phyloP scores from a whole-genome alignment of 1,140 invertebrate genomes.

The Proales similis region DNA sequence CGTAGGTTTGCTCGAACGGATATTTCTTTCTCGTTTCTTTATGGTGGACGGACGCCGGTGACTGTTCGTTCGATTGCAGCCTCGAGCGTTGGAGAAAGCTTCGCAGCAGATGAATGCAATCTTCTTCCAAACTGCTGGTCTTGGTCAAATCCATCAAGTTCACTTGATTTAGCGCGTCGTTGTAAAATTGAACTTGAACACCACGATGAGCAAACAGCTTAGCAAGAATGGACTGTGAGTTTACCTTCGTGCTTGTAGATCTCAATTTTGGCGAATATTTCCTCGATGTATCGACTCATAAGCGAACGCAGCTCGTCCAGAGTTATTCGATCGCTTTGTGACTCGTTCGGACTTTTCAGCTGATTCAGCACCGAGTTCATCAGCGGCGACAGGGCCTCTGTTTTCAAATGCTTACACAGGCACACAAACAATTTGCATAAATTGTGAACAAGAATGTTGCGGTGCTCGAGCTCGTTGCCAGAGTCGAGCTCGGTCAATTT shows the following conservation, averaged over 20 bases:
- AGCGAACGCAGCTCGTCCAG: neutral
- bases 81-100: conserved; percentile 1
- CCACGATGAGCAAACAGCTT: neutral
- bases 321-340: neutral
- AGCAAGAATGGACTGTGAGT: neutral
- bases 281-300: conserved; percentile 17
- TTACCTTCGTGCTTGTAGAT: conserved; percentile 23
- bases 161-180: conserved; percentile 16
- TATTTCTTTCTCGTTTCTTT: conserved; percentile 24
- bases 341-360: neutral
- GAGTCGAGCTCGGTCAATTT: too few relatives aligned
- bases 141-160: conserved; percentile 28
- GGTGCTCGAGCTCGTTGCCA: neutral
- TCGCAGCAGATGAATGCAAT: conserved; percentile 18
- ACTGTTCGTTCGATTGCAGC: neutral
- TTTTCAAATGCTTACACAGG: conserved; percentile 10
- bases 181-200: conserved; percentile 34
- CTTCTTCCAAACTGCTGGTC: conserved; percentile 22
- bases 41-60: conserved; percentile 10
- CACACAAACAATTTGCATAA: conserved; percentile 32
- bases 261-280: conserved; percentile 23
- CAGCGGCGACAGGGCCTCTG: conserved; percentile 2
- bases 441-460: neutral
- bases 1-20: conserved; percentile 32
- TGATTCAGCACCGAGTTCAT: conserved; percentile 15